phyloP scores from a whole-genome alignment of 2,113 vertebrate species.

The Bubo blakistoni region DNA sequence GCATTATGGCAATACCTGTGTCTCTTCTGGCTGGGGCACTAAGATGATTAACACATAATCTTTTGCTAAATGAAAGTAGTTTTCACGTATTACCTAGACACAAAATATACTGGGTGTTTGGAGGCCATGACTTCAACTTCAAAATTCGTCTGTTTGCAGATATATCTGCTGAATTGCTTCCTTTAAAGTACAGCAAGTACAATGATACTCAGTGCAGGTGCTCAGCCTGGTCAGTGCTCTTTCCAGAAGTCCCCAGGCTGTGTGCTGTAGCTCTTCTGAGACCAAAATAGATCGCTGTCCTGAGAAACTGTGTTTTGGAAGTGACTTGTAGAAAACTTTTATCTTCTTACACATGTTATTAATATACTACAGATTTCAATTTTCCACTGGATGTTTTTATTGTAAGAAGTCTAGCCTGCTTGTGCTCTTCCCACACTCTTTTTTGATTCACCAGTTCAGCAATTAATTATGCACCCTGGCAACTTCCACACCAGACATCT shows the following conservation, averaged over 20 bases:
- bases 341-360: not conserved
- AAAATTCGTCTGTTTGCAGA: not conserved
- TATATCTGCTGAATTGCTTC: not conserved
- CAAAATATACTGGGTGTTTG: not conserved
- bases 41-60: not conserved
- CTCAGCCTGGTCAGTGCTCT: not conserved
- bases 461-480: not conserved
- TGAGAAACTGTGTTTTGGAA: not conserved
- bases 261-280: not conserved
- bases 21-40: not conserved
- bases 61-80: not conserved
- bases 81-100: not conserved
- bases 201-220: not conserved
- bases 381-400: not conserved
- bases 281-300: not conserved
- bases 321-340: not conserved
- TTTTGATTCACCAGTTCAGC: not conserved
- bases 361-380: not conserved
- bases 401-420: not conserved
- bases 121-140: not conserved
- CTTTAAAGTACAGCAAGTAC: not conserved
- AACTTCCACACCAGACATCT: not conserved
- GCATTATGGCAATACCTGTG: not conserved
- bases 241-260: not conserved
- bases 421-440: not conserved